Evolutionary conservation across 2,888 invertebrate genomes (phyloP), one percentile per base, ranked within the genome.

Genomic region (Amaurobius ferox): DNA sequence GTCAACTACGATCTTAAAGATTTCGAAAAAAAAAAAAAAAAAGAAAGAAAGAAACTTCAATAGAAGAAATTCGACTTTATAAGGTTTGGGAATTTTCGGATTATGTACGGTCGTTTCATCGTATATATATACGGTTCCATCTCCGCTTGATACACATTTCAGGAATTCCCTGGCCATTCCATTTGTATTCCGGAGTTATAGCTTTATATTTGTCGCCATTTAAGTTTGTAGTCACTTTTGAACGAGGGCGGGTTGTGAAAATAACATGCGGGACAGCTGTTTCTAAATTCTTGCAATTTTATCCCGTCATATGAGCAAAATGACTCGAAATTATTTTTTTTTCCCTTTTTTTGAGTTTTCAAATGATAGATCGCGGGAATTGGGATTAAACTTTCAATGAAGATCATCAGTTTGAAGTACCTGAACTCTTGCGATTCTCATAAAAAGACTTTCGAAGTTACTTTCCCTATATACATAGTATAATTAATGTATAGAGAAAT

Each of bases 131-230:
- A 66, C 62, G 71, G 71, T 77, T 77, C 35, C 71, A 55, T 83
- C 71, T 83, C 76, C 2, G 72, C 71, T 71, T 35, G 70, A 71
- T 66, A 83, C 72, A 72, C 72, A 83, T 66, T 28, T 30, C 23
- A 26, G 28, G 62, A 79, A 61, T 71, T 71, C 30, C 44, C 39
- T 13, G n/a, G 28, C 40, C 66, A 77, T 77, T 71, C 83, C 83
- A 83, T 64, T 83, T 77, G 35, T 66, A 77, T 72, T 77, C 77
- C 44, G 35, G 26, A 72, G 77, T 77, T 77, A 83, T 83, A 83
- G 77, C 72, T 77, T 83, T 83, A 77, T 83, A 83, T 83, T 66
- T 77, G 77, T 66, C 64, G 83, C 72, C 77, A 83, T 83, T 83
- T 83, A 55, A 55, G 55, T 55, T 23, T 3, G 55, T 55, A 55